Percentiles rank a stretch among this genome's conserved stretches.
phyloP scores from a whole-genome alignment of 2,888 invertebrate species.

The Ophonus ardosiacus region DNA sequence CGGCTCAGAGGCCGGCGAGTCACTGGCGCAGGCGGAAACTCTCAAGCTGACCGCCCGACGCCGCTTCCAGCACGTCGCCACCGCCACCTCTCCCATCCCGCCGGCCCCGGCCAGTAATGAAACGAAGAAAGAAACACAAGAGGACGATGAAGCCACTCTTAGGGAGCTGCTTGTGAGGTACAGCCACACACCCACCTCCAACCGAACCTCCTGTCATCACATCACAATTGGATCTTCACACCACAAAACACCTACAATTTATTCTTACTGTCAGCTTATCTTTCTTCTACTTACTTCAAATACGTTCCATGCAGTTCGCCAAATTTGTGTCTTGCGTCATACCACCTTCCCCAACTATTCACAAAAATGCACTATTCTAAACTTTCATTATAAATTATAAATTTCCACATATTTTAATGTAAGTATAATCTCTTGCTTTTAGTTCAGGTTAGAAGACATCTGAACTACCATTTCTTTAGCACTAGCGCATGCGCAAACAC shows the following conservation, averaged over 20 bases:
- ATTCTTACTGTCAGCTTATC: conserved; percentile 40
- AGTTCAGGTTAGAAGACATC: too few species aligned
- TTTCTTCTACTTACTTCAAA: conserved; percentile 40
- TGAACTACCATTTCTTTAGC: too few species aligned
- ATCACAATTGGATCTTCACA: background rate
- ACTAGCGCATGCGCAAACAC: too few species aligned
- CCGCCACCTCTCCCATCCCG: conserved; percentile 69
- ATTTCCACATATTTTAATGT: too few species aligned
- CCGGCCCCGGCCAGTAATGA: conserved; percentile 85
- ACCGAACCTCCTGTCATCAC: conserved; percentile 53
- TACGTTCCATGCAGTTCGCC: background rate
- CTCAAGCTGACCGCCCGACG: conserved; percentile 76
- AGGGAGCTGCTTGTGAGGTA: conserved; percentile 97
- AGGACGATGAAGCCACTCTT: conserved; percentile 92
- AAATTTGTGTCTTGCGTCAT: conserved; percentile 5
- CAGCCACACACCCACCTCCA: conserved; percentile 72
- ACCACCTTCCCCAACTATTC: background rate
- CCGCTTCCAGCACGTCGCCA: conserved; percentile 74
- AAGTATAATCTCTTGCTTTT: too few species aligned
- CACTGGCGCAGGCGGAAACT: conserved; percentile 73
- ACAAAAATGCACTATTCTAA: background rate
- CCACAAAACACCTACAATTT: conserved; percentile 28
- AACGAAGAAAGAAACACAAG: conserved; percentile 87
- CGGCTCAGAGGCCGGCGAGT: conserved; percentile 72
- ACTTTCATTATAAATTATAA: too few species aligned